Base-by-base conservation (phyloP, 2,113 vertebrate genomes). In the Penelope pileata region DNA sequence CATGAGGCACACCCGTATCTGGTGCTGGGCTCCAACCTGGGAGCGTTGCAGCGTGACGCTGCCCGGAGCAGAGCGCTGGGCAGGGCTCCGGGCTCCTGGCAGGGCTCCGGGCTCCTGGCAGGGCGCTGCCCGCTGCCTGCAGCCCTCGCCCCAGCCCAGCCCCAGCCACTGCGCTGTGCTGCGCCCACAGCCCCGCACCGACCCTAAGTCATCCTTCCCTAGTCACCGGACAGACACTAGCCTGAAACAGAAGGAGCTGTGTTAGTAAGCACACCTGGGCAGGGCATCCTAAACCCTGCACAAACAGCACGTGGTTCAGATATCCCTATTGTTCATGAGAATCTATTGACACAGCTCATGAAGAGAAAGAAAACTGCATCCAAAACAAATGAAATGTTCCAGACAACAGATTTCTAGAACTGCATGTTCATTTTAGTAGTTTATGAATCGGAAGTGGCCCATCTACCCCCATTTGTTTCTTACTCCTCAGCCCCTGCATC, bases 1-100 rank as follows among this genome's bases (percentile, higher is more conserved):
- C 0, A 0, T 0, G 30, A 29, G 5, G 32, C 0, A 0, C 30
- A 4, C 38, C 42, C 0, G 0, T 2, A 38, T 30, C 27, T 2
- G 2, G 48, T 4, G 67, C 62, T 21, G 29, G 5, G 16, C 10
- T 80, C 74, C 43, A 32, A 1, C 16, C 29, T 0, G 7, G 50
- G 40, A 32, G 32, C 32, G 47, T 66, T 23, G 40, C 81, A 58
- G 45, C 0, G 0, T 47, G 30, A 38, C 16, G 6, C 11, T 56
- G 78, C 26, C 74, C 5, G n/a, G n/a, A n/a, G n/a, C n/a, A n/a
- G n/a, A n/a, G n/a, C n/a, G n/a, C n/a, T n/a, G n/a, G n/a, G n/a
- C n/a, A n/a, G n/a, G n/a, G n/a, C n/a, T n/a, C n/a, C n/a, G n/a
- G n/a, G n/a, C n/a, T n/a, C n/a, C n/a, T n/a, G n/a, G n/a, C n/a